Conservation (phyloP, 2,113 vertebrate genomes). For the Numenius arquata region DNA sequence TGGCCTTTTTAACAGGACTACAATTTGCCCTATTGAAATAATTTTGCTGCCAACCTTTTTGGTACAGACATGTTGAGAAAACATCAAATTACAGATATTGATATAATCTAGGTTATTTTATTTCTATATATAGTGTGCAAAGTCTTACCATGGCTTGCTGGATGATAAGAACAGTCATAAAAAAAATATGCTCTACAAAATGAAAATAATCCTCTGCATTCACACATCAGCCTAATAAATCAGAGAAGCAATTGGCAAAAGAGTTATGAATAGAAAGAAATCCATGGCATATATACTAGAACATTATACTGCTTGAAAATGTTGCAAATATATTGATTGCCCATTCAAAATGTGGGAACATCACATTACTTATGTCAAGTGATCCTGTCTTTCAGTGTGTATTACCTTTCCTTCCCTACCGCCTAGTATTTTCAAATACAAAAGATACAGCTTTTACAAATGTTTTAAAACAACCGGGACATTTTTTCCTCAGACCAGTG, state of each 20-base stretch:
- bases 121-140: background rate
- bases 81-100: background rate
- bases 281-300: background rate
- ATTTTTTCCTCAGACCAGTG: background rate
- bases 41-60: background rate
- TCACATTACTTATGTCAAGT: background rate
- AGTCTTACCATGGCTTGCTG: background rate
- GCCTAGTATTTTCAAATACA: background rate
- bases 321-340: background rate
- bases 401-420: background rate
- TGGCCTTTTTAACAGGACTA: background rate
- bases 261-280: background rate
- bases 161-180: conserved; percentile 5
- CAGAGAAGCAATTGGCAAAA: background rate
- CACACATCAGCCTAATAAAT: conserved; percentile 1
- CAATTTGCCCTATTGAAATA: background rate
- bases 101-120: background rate
- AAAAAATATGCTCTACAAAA: background rate
- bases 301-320: background rate
- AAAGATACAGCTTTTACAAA: background rate
- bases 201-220: background rate
- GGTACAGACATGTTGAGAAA: background rate
- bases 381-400: background rate
- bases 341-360: background rate
- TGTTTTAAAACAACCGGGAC: background rate